phyloP scores from a whole-genome alignment of 2,797 vertebrate genomes.

The Chiroxiphia lanceolata region DNA sequence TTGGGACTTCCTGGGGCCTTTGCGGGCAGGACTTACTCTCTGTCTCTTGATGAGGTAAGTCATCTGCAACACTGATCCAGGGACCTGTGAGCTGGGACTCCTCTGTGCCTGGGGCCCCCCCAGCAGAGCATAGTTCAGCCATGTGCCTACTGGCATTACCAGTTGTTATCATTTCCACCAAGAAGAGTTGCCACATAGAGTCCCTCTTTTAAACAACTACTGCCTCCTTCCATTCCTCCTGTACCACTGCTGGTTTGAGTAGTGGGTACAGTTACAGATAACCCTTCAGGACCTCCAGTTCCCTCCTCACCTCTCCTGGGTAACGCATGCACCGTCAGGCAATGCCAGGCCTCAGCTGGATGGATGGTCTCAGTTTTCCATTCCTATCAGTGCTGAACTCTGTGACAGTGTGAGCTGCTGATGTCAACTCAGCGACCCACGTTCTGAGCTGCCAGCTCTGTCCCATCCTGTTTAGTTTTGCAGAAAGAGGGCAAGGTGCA shows the following conservation, averaged over 20 bases:
- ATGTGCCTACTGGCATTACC: too few species aligned
- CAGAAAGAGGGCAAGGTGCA: not conserved
- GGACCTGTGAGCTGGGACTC: not conserved
- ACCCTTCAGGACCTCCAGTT: not conserved
- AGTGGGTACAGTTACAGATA: not conserved
- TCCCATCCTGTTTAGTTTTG: not conserved
- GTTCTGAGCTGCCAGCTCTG: not conserved
- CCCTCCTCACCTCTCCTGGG: not conserved
- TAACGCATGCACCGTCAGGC: not conserved
- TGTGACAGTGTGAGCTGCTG: not conserved
- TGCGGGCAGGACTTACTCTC: not conserved
- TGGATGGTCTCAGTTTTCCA: not conserved
- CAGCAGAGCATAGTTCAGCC: not conserved
- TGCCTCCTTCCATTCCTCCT: not conserved
- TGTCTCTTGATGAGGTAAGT: not conserved
- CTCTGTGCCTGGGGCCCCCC: not conserved
- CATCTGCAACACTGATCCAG: not conserved
- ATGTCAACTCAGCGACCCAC: not conserved
- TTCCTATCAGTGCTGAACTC: not conserved
- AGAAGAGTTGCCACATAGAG: not conserved
- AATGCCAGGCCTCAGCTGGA: not conserved
- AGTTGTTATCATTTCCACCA: not conserved
- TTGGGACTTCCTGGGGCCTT: not conserved
- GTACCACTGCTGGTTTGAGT: not conserved
- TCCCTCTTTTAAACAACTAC: not conserved